Base-by-base conservation (phyloP, 2,113 vertebrate genomes). In the Elanoides forficatus region DNA sequence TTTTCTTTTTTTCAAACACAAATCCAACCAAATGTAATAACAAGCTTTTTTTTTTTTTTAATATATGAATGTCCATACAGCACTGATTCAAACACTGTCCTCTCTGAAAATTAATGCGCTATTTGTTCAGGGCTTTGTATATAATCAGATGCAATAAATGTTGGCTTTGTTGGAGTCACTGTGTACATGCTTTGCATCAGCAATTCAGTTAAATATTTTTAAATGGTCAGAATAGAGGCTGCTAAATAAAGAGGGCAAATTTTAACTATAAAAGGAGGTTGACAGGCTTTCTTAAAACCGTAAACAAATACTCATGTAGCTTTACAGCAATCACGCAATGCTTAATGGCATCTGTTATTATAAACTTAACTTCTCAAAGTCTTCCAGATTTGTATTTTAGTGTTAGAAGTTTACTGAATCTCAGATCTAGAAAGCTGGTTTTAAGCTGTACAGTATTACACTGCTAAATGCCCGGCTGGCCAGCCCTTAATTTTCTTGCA, bases 401-500 rank as follows among this genome's bases (percentile, higher is more conserved):
- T 30, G 8, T 79, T 78, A 75, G 30, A 82, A 81, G 15, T 81
- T 59, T 81, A n/a, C 63, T 81, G 36, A 56, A 70, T 74, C 40
- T 58, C 58, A 15, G 36, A 88, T 86, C 25, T 25, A 95, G 91
- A 92, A 91, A 71, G 45, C 29, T 84, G 9, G 26, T 94, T 91
- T 93, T 70, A 84, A 86, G 55, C 21, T 58, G 17, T n/a, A 63
- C 3, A 32, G 6, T 80, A 58, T 71, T 85, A 65, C 19, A 38
- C 32, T 82, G 40, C 59, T 74, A 81, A 93, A 85, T 65, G 13
- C 12, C 36, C 19, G 15, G 14, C 17, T 82, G 52, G 45, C 16
- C 52, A 90, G 30, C 15, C 38, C 73, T 94, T 72, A 34, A 81
- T 85, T 94, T 96, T 91, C 92, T 87, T 90, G 91, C 56, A 66